Conservation (phyloP, 2,113 vertebrate species). For the Arenaria interpres region DNA sequence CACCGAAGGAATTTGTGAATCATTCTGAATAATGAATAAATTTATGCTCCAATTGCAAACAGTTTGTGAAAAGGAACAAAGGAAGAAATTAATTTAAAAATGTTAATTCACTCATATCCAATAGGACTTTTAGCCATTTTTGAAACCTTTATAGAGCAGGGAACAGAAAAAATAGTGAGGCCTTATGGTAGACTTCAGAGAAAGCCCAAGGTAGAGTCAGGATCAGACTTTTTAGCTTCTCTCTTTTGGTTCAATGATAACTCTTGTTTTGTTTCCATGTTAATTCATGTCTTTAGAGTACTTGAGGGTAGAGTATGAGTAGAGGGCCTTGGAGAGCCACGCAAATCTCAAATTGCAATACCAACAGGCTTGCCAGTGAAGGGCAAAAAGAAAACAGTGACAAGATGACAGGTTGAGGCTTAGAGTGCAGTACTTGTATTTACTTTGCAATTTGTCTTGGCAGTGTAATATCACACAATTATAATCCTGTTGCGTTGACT, state of each 20-base stretch:
- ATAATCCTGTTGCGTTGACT: not conserved
- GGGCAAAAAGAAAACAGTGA: not conserved
- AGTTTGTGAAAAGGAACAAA: not conserved
- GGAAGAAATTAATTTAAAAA: not conserved
- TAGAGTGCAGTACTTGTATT: not conserved
- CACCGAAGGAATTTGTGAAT: not conserved
- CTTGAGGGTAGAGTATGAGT: not conserved
- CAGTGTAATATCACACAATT: not conserved
- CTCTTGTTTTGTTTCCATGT: not conserved
- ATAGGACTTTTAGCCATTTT: not conserved
- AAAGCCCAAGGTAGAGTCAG: not conserved
- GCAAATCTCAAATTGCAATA: not conserved
- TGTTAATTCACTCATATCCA: not conserved
- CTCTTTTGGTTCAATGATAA: not conserved
- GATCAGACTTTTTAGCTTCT: not conserved
- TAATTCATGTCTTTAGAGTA: not conserved
- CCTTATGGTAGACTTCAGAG: not conserved
- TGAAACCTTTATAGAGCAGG: not conserved
- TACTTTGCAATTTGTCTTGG: not conserved
- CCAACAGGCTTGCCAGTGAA: not conserved
- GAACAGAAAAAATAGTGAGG: not conserved
- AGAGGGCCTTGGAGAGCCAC: not conserved
- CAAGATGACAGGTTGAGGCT: not conserved
- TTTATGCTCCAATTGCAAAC: not conserved
- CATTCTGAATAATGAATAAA: not conserved